Evolutionary conservation across 1,140 invertebrate genomes (phyloP).

Genomic region (Penaeus chinensis): DNA sequence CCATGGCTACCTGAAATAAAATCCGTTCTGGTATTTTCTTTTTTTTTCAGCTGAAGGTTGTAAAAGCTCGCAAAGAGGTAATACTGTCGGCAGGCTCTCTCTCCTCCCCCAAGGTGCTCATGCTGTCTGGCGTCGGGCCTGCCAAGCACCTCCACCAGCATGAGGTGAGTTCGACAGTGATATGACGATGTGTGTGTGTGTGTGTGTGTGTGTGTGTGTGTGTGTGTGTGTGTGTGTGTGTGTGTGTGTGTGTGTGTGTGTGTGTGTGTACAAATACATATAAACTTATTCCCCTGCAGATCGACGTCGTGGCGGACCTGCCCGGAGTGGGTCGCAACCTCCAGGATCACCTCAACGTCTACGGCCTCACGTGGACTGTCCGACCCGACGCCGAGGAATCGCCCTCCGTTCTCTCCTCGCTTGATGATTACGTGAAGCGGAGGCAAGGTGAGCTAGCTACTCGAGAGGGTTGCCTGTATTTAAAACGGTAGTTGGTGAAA

Average conservation of each 20-base stretch:
- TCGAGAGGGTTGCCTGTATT: no score
- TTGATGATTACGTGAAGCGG: slow-evolving; percentile 7
- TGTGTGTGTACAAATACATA: not conserved
- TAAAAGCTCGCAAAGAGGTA: slow-evolving; percentile 63
- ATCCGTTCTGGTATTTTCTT: not conserved
- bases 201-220: slow-evolving; percentile 2
- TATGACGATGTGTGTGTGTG: not conserved
- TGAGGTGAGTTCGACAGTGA: slow-evolving; percentile 72
- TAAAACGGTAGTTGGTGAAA: no score
- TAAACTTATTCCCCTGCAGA: not conserved
- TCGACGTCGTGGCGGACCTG: slow-evolving; percentile 71
- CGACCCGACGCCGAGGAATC: not conserved
- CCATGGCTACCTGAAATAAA: not conserved
- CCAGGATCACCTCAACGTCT: slow-evolving; percentile 75
- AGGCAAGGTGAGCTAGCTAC: not conserved
- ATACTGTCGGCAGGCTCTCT: slow-evolving; percentile 73
- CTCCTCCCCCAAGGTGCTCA: slow-evolving; percentile 73
- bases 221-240: slow-evolving; percentile 2
- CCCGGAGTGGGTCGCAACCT: slow-evolving; percentile 82
- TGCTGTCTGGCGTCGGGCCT: slow-evolving; percentile 74
- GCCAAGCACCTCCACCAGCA: slow-evolving; percentile 71
- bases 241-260: slow-evolving; percentile 2
- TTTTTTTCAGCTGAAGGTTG: slow-evolving; percentile 67
- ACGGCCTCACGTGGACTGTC: slow-evolving; percentile 46
- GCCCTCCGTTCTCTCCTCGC: not conserved